Evolutionary conservation across 1,140 invertebrate species (phyloP).

Genomic region (Drosophila nasuta): DNA sequence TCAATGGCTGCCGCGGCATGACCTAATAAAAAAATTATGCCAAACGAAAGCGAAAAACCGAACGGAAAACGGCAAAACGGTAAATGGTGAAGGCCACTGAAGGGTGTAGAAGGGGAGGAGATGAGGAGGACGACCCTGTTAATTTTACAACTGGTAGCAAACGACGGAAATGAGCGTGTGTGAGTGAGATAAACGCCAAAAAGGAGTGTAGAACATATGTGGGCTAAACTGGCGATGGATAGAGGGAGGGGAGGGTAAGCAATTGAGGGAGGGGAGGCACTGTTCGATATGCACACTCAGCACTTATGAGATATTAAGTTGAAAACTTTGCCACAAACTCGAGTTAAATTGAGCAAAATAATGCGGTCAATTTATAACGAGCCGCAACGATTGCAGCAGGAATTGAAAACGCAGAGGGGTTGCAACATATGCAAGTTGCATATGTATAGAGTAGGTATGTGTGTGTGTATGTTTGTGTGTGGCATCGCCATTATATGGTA

Average conservation of each 20-base stretch:
- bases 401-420: constrained; percentile 7
- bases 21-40: constrained; percentile 81
- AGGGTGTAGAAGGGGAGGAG: not conserved
- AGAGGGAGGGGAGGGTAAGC: not conserved
- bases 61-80: constrained; percentile 37
- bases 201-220: constrained; percentile 7
- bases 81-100: constrained; percentile 26
- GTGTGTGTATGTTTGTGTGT: constrained; percentile 38
- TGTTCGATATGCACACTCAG: constrained; percentile 67
- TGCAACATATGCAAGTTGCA: constrained; percentile 12
- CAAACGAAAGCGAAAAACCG: constrained; percentile 73
- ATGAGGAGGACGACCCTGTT: constrained; percentile 44
- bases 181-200: constrained; percentile 37
- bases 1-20: constrained; percentile 62
- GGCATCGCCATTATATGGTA: constrained; percentile 61
- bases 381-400: not conserved
- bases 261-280: constrained; percentile 6
- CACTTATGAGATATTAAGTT: constrained; percentile 82
- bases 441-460: constrained; percentile 1
- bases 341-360: constrained; percentile 83
- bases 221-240: not conserved
- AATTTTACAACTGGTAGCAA: constrained; percentile 50
- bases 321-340: constrained; percentile 70
- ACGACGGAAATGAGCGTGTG: constrained; percentile 55
- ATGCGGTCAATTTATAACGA: constrained; percentile 81